Evolutionary conservation across 2,888 invertebrate species (phyloP).

Genomic region (Heliconius cydno): DNA sequence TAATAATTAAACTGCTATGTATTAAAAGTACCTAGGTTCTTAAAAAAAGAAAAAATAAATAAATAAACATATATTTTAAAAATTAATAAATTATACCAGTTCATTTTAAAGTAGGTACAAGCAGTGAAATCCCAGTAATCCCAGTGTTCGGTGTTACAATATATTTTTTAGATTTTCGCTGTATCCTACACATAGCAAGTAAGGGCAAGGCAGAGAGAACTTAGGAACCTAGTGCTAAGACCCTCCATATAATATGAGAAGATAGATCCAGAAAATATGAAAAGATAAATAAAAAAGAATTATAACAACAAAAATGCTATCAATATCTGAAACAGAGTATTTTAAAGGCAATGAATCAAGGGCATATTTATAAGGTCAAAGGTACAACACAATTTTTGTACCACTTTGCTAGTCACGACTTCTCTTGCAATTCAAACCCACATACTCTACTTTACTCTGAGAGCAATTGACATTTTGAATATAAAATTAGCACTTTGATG

Average conservation of each 20-base stretch:
- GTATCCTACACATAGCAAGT: no score
- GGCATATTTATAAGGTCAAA: constrained; percentile 20
- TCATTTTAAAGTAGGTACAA: background rate
- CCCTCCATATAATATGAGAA: no score
- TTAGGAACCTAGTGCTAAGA: no score
- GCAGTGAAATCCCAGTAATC: no score
- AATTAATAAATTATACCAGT: background rate
- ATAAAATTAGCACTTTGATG: constrained; percentile 32
- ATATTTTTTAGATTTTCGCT: no score
- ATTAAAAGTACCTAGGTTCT: background rate
- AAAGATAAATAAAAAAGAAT: no score
- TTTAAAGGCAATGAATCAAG: background rate
- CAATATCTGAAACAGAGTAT: no score
- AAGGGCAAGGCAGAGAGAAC: no score
- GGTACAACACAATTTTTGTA: constrained; percentile 18
- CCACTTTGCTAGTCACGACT: constrained; percentile 28
- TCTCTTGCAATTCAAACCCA: constrained; percentile 24
- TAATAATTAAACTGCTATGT: background rate
- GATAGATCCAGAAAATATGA: no score
- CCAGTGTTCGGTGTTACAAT: no score
- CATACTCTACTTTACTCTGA: constrained; percentile 30
- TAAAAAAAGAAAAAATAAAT: background rate
- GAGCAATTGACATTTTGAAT: constrained; percentile 37
- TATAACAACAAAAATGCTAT: no score
- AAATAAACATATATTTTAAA: background rate